Base-by-base conservation (phyloP, 2,888 invertebrate species). In the Tetragonisca angustula region DNA sequence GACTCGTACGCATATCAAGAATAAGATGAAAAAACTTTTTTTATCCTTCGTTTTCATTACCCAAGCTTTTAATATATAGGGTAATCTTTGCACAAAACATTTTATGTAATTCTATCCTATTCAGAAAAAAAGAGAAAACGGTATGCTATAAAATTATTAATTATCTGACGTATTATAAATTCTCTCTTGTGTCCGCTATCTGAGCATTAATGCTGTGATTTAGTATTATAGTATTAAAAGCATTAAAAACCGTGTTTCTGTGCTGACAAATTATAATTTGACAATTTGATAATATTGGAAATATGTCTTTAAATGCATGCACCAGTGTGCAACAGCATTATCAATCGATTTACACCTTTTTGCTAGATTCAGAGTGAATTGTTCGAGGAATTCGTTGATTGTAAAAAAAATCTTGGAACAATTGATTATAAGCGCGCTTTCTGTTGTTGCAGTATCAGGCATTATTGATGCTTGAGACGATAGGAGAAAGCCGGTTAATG, bases 121-220 rank as follows among this genome's bases (percentile, higher is more conserved):
- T 61, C 17, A 27, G 49, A 24, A 59, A 56, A 36, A 54, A 64
- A 61, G n/a, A 13, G 36, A 36, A 43, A 83, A 70, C 59, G 72
- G 76, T 79, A 84, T 74, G 80, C 81, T 62, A 19, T 74, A 32
- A 77, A 80, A 74, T 77, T 86, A 79, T 81, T 83, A 77, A 81
- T 84, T 79, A 73, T 56, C 64, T 86, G 79, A 83, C 86, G 65
- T 83, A 71, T 49, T 52, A 24, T 79, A 76, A 36, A 32, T 27
- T 67, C 79, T 84, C 74, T 81, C 80, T 87, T 76, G 75, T 82
- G 70, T 56, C 72, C 72, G 32, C 68, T 69, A 73, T 87, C 76
- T 19, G 49, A 82, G 79, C 81, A 87, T 76, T 59, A 76, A 82
- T 68, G 70, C 82, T 87, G 87, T 83, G 82, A 87, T 87, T 80